Base-by-base conservation (phyloP, 2,113 vertebrate genomes). In the Peromyscus maniculatus region DNA sequence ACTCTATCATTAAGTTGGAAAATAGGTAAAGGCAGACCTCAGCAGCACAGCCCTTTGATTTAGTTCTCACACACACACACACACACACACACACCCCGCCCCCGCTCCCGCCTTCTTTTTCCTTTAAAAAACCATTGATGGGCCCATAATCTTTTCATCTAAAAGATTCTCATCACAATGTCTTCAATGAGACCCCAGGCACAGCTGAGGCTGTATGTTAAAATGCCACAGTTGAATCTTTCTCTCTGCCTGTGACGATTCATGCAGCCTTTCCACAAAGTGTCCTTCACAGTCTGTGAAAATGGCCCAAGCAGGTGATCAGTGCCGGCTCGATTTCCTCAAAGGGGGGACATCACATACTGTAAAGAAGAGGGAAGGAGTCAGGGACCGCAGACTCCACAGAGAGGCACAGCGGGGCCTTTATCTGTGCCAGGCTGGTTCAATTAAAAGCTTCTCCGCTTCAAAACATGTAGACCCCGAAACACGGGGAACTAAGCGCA, bases 401-500 rank as follows among this genome's bases (percentile, higher is more conserved):
- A 62, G 57, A 62, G 39, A 39, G 52, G 43, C 33, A 43, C 5
- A 0, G 26, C 1, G 9, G 22, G 0, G 2, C 46, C 90, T 92
- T 92, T 24, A 39, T 91, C 69, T 75, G 62, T 39, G 36, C 17
- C 39, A 22, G 31, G 31, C 62, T 69, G 16, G 66, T 71, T 49
- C 93, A 84, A 79, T 80, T 89, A 72, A 95, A 94, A 97, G 89
- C 39, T 15, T 92, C 90, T 57, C 21, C 31, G 49, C 49, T 92
- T 96, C 66, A 46, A 80, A 89, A 87, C 46, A 77, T 7, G 46
- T 22, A 79, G 43, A n/a, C 49, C 75, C 49, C 75, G 59, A 91
- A 89, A 88, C 78, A 46, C 33, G 64, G 13, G 28, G 57, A 55
- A 19, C n/a, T 33, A 86, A 90, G 62, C 59, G 31, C 77, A 62